Evolutionary conservation across 2,113 vertebrate genomes (phyloP).

Genomic region (Anas platyrhynchos): DNA sequence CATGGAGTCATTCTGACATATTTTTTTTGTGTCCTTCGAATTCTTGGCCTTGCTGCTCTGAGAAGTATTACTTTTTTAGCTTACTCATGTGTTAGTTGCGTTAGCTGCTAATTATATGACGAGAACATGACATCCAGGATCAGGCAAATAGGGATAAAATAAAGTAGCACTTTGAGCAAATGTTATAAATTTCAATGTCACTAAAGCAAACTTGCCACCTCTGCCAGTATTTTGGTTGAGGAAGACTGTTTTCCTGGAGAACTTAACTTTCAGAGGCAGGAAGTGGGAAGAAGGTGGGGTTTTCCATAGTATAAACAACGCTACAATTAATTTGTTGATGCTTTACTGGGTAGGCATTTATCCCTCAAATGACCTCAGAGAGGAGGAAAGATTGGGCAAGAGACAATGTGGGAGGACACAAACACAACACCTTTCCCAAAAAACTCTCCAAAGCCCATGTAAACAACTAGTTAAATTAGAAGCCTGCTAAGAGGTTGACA

Average conservation of each 20-base stretch:
- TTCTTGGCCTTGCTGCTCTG: neutral
- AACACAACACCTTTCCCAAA: slow-evolving; percentile 9
- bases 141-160: neutral
- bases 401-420: neutral
- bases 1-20: neutral
- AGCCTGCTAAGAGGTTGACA: neutral
- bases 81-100: neutral
- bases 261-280: neutral
- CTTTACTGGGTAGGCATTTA: slow-evolving; percentile 26
- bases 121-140: neutral
- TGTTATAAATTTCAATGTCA: neutral
- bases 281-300: neutral
- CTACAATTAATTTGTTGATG: slow-evolving; percentile 48
- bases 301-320: slow-evolving; percentile 18
- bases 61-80: neutral
- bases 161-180: neutral
- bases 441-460: neutral
- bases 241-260: neutral
- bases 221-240: neutral
- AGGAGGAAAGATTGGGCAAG: slow-evolving; percentile 28
- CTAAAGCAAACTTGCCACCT: neutral
- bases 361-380: slow-evolving; percentile 30
- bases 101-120: slow-evolving; percentile 10
- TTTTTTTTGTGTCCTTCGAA: slow-evolving; percentile 3
- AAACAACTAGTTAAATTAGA: neutral